phyloP scores from a whole-genome alignment of 2,888 invertebrate genomes.

The Smittia sp. region DNA sequence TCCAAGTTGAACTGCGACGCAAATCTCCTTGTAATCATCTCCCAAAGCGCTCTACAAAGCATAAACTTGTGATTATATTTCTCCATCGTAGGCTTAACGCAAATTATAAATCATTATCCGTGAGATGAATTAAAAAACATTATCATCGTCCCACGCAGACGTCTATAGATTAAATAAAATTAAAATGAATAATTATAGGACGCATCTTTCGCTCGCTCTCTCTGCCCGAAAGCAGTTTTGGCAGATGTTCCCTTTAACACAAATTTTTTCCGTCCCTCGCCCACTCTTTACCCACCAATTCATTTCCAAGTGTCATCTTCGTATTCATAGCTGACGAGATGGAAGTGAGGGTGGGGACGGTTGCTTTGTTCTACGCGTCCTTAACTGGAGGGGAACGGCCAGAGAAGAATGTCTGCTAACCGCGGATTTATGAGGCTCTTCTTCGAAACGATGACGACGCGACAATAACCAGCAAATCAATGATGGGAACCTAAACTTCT shows the following conservation, averaged over 20 bases:
- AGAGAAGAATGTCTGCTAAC: neutral
- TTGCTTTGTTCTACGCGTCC: neutral
- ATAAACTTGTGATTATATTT: neutral
- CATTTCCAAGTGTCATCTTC: conserved; percentile 11
- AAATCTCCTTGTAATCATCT: neutral
- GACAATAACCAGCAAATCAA: neutral
- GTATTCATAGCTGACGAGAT: neutral
- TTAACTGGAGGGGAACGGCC: neutral
- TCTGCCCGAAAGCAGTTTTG: neutral
- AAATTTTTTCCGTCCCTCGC: neutral
- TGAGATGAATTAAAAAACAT: conserved; percentile 20
- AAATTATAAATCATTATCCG: conserved; percentile 28
- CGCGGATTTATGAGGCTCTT: conserved; percentile 7
- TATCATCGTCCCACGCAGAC: neutral
- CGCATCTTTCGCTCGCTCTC: neutral
- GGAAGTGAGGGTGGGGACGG: neutral
- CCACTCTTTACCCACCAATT: conserved; percentile 2
- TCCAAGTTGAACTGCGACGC: neutral
- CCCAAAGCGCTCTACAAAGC: neutral
- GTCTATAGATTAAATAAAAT: conserved; percentile 9
- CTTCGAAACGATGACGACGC: neutral
- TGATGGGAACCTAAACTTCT: conserved; percentile 11
- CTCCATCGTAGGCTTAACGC: neutral
- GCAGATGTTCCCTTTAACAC: neutral
- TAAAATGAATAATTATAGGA: conserved; percentile 25